Conservation (phyloP, 2,113 vertebrate species). For the Cyphomyrus plagiostoma region DNA sequence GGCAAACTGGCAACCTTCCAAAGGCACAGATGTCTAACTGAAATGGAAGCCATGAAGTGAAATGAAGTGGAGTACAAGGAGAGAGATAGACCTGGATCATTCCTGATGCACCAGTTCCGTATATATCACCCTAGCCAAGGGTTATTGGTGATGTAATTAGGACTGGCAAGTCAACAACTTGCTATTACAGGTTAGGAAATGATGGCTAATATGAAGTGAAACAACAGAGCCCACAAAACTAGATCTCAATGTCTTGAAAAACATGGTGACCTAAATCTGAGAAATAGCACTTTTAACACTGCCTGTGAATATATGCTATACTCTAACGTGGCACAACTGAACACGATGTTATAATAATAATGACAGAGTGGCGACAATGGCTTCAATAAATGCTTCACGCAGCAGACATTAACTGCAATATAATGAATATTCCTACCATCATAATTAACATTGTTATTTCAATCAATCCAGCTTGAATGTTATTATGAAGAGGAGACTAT, state of each 20-base stretch:
- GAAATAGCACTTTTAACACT: neutral
- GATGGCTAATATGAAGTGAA: neutral
- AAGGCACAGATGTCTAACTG: neutral
- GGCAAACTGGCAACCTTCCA: neutral
- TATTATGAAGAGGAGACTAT: neutral
- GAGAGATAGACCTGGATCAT: neutral
- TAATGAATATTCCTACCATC: conserved; percentile 3
- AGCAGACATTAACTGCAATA: neutral
- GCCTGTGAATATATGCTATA: neutral
- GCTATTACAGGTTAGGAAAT: neutral
- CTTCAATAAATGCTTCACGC: neutral
- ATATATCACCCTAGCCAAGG: neutral
- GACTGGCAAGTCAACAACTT: neutral
- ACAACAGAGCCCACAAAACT: neutral
- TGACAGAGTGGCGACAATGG: neutral
- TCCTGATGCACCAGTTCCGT: neutral
- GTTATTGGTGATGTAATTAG: neutral
- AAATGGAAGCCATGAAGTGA: neutral
- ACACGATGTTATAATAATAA: neutral
- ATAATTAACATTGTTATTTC: neutral
- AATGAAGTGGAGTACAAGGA: neutral
- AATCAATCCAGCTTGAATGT: neutral
- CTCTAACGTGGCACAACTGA: neutral
- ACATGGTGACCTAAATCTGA: neutral
- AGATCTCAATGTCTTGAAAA: neutral